Base-by-base conservation (phyloP, 2,888 invertebrate species). In the Caenorhabditis sulstoni region DNA sequence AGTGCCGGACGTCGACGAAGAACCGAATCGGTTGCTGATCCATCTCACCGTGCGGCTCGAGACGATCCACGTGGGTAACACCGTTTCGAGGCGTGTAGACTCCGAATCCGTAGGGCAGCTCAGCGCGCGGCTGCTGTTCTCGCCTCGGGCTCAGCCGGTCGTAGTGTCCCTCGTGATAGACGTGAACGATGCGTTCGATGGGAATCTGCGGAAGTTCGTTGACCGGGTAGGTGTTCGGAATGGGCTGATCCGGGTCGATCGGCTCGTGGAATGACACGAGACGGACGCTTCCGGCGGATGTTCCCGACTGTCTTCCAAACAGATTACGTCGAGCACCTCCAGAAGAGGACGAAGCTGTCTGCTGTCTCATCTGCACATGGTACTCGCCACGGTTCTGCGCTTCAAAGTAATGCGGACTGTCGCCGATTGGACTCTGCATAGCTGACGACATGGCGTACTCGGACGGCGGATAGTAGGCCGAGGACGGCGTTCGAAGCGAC, bases 1-100 rank as follows among this genome's bases (percentile, higher is more conserved):
- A 82, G 49, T 85, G 85, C 14, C 73, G 62, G 9, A 87, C 74
- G 58, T 81, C 81, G 14, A 87, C 87, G 59, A 78, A 81, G 67
- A 85, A 85, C 22, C 83, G 74, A 44, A 88, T 79, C 4, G 87
- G 87, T 41, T 79, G 80, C n/a, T 68, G 61, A 23, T 74, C 62
- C 78, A 86, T 62, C 20, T 86, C 86, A 11, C 78, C 64, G 12
- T 58, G 49, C 0, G 74, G 76, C 22, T 77, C 67, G 16, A 83
- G 50, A 1, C 67, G 57, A 29, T 82, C 82, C 23, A 81, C 76
- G 14, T 71, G 68, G 20, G 67, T 74, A 1, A 76, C 65, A 11
- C 81, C 81, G 41, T 81, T 79, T n/a, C 81, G 44, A 5, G 78
- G 73, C 3, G 76, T 75, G 52, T 76, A 77, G 55, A 52, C 73